phyloP scores from a whole-genome alignment of 2,113 vertebrate genomes.

The Hemiprocne comata region DNA sequence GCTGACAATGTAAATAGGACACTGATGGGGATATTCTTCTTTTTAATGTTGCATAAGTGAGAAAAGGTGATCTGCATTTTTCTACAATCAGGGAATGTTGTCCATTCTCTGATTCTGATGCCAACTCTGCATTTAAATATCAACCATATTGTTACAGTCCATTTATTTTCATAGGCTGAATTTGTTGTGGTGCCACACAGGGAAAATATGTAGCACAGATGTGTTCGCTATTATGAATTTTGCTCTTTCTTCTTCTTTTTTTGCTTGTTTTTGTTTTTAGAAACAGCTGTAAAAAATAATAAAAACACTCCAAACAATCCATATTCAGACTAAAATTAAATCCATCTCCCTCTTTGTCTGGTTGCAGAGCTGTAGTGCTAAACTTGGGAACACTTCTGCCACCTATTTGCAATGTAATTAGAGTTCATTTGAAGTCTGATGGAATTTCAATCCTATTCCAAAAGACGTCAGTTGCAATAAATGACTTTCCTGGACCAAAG shows the following conservation, averaged over 20 bases:
- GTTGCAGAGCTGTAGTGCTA: not conserved
- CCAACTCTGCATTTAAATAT: slow-evolving; percentile 34
- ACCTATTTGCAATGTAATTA: slow-evolving; percentile 32
- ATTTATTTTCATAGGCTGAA: slow-evolving; percentile 41
- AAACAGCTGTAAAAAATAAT: slow-evolving; percentile 44
- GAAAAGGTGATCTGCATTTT: not conserved
- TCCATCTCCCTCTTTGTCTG: not conserved
- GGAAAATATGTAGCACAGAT: slow-evolving; percentile 58
- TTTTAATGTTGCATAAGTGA: not conserved
- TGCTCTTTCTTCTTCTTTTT: rapidly evolving
- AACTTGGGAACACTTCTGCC: not conserved
- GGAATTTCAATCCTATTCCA: not conserved
- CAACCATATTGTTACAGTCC: slow-evolving; percentile 40
- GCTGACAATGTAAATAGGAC: not conserved
- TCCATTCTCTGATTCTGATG: not conserved
- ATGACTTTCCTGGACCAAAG: not conserved
- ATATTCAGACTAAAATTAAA: not conserved
- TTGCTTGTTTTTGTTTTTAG: not conserved
- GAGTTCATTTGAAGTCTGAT: slow-evolving; percentile 31
- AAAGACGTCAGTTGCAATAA: not conserved
- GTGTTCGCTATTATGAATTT: slow-evolving; percentile 28
- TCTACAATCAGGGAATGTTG: not conserved
- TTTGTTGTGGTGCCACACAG: slow-evolving; percentile 31
- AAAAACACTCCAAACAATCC: slow-evolving; percentile 28
- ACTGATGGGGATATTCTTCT: not conserved